Percentiles rank a stretch among this genome's conserved stretches.
These are phyloP conservation scores for Protonemura montana DNA, from an alignment of 2,888 invertebrate genomes.

Conservation along the genomic window DNA sequence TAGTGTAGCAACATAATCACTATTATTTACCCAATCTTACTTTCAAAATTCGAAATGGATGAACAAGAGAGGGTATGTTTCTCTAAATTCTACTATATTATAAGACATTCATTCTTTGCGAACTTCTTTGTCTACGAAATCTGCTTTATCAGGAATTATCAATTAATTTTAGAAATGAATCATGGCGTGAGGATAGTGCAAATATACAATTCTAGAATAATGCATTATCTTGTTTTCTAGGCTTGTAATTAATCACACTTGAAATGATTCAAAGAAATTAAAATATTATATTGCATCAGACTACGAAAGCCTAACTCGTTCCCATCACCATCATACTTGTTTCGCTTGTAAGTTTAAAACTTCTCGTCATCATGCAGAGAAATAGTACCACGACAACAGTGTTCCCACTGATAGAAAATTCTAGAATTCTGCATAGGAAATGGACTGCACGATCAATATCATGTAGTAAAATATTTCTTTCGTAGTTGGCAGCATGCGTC, in stretches of 20 bases:
- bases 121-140: too few species aligned
- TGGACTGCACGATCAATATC: too few species aligned
- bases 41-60: background rate
- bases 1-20: background rate
- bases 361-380: background rate
- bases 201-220: background rate
- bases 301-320: background rate
- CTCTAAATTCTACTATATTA: too few species aligned
- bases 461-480: background rate
- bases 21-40: background rate
- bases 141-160: too few species aligned
- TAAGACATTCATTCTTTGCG: too few species aligned
- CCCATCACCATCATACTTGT: background rate
- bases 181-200: background rate
- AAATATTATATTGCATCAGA: background rate
- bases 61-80: too few species aligned
- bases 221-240: background rate
- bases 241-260: background rate
- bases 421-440: background rate
- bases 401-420: background rate
- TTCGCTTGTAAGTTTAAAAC: background rate
- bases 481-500: background rate
- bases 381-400: background rate
- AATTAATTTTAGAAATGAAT: background rate
- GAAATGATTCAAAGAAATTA: too few species aligned